These are phyloP conservation scores for Ctenicera cuprea DNA, from an alignment of 2,888 invertebrate genomes.

Conservation along the genomic window DNA sequence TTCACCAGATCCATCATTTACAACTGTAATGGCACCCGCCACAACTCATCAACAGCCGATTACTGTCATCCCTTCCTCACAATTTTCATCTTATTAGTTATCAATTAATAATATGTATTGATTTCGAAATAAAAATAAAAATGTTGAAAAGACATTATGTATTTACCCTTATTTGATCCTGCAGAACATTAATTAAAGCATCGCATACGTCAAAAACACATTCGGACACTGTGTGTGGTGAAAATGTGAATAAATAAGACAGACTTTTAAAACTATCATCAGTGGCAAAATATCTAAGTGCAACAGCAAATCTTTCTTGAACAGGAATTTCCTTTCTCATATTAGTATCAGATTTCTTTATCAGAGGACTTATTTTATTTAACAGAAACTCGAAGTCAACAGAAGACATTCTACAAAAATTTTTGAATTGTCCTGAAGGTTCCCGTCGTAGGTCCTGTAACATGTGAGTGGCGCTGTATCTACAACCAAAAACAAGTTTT, in stretches of 20 bases:
- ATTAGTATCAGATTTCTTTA: constrained; percentile 1
- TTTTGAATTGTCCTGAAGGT: too few species aligned
- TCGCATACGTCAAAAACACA: background rate
- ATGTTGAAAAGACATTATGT: background rate
- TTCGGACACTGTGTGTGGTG: background rate
- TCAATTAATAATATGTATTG: background rate
- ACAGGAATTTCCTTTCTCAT: background rate
- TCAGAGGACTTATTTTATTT: too few species aligned
- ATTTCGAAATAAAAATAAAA: background rate
- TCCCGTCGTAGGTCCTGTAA: too few species aligned
- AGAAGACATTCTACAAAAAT: too few species aligned
- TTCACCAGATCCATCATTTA: too few species aligned
- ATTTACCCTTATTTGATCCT: constrained; percentile 15
- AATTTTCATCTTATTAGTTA: background rate
- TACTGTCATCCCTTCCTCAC: too few species aligned
- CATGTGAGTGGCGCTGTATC: too few species aligned
- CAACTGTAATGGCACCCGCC: too few species aligned
- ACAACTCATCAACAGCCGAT: too few species aligned
- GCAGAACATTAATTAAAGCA: background rate
- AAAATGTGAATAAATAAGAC: constrained; percentile 20
- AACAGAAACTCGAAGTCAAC: too few species aligned
- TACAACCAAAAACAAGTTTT: too few species aligned
- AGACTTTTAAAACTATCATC: constrained; percentile 17
- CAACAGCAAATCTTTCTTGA: constrained; percentile 10
- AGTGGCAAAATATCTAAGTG: constrained; percentile 16